phyloP scores from a whole-genome alignment of 2,888 invertebrate species.

The Lasius fuliginosus region DNA sequence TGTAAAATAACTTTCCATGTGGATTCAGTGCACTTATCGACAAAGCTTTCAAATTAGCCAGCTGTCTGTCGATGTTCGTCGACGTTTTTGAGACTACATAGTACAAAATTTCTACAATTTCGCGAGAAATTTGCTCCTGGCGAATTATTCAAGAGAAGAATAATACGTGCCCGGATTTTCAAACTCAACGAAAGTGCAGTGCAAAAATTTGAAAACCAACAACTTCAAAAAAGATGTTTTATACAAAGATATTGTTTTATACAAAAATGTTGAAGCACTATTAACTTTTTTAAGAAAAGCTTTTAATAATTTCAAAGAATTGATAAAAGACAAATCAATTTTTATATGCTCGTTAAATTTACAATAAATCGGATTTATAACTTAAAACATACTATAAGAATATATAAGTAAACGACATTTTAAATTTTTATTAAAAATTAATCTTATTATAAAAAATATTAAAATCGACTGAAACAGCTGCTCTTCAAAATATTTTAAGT shows the following conservation, averaged over 20 bases:
- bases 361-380: neutral
- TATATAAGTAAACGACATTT: neutral
- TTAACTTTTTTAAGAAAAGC: neutral
- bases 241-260: no score
- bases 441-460: conserved; percentile 18
- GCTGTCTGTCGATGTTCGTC: conserved; percentile 11
- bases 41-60: conserved; percentile 47
- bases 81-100: neutral
- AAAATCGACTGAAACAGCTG: neutral
- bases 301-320: neutral
- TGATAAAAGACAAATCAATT: neutral
- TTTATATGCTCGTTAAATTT: neutral
- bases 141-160: neutral
- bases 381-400: neutral
- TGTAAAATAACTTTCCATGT: conserved; percentile 36
- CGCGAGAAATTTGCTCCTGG: conserved; percentile 11
- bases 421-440: conserved; percentile 15
- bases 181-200: neutral
- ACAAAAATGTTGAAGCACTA: neutral
- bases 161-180: neutral
- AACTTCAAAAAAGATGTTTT: neutral
- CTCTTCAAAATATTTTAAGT: neutral
- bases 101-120: conserved; percentile 12
- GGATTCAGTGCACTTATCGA: conserved; percentile 10
- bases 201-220: neutral